Conservation (phyloP, 2,113 vertebrate genomes). For the Vulpes lagopus region DNA sequence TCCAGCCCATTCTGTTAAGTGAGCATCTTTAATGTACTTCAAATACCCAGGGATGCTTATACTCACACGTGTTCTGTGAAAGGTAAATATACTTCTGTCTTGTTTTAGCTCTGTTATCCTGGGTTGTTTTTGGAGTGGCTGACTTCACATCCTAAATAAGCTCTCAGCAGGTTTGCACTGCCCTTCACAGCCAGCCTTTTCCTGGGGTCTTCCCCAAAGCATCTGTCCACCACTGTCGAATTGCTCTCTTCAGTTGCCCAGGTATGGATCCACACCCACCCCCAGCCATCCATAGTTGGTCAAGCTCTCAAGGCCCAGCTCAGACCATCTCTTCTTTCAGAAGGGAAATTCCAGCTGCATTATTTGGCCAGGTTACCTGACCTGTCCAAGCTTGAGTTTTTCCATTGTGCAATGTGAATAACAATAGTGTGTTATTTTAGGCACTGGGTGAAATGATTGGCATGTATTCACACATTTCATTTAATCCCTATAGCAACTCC, state of each 20-base stretch:
- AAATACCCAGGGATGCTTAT: neutral
- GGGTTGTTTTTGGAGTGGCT: neutral
- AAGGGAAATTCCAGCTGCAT: neutral
- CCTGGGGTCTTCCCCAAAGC: neutral
- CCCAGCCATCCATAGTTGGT: neutral
- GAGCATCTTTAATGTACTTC: neutral
- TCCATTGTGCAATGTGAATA: neutral
- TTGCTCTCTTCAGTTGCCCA: accelerated
- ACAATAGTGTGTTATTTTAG: accelerated
- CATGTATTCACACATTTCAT: neutral
- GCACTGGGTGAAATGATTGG: neutral
- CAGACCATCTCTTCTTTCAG: neutral
- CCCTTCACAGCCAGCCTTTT: accelerated
- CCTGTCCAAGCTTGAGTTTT: neutral
- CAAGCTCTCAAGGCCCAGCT: neutral
- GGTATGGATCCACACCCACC: too few species aligned
- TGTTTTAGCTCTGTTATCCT: neutral
- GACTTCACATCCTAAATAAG: neutral
- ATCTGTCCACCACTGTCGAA: too few species aligned
- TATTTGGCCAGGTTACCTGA: neutral
- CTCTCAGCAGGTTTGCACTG: too few species aligned
- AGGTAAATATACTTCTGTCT: accelerated
- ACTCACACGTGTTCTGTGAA: neutral
- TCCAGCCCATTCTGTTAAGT: neutral
- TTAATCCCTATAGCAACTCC: neutral